A percentile compares a stretch with the other conserved stretches of the same genome.
Conservation (phyloP, 2,113 vertebrate species). For the Caracal caracal region DNA sequence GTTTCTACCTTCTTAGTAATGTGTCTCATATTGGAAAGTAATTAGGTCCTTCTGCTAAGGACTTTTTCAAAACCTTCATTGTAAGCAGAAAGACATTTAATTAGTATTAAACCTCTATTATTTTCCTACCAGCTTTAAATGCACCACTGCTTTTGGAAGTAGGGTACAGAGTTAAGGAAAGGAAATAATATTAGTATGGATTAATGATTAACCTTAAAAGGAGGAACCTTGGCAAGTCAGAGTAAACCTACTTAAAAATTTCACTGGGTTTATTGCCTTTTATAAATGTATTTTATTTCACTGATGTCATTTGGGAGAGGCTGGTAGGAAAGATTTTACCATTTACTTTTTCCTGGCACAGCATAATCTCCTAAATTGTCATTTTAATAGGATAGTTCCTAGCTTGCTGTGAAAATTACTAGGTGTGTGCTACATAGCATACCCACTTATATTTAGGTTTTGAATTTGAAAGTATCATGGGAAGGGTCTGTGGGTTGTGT, state of each 20-base stretch:
- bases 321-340: constrained; percentile 61
- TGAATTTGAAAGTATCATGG: constrained; percentile 51
- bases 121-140: constrained; percentile 26
- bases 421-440: constrained; percentile 40
- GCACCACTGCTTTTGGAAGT: constrained; percentile 46
- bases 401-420: constrained; percentile 60
- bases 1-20: constrained; percentile 30
- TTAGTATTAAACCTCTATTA: background rate
- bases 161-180: constrained; percentile 57
- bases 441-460: constrained; percentile 54
- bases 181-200: constrained; percentile 27
- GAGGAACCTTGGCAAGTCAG: constrained; percentile 44
- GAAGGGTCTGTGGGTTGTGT: background rate
- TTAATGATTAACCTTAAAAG: constrained; percentile 67
- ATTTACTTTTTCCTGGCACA: constrained; percentile 69
- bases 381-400: constrained; percentile 57
- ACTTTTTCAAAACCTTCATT: constrained; percentile 37
- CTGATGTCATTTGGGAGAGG: constrained; percentile 51
- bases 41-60: background rate
- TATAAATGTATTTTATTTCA: constrained; percentile 60
- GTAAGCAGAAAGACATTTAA: constrained; percentile 58
- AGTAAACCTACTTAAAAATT: constrained; percentile 59
- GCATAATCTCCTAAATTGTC: constrained; percentile 52
- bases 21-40: constrained; percentile 30
- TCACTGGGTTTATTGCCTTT: constrained; percentile 64